These are phyloP conservation scores for Patella pellucida DNA, from an alignment of 2,888 invertebrate species.

Conservation along the genomic window DNA sequence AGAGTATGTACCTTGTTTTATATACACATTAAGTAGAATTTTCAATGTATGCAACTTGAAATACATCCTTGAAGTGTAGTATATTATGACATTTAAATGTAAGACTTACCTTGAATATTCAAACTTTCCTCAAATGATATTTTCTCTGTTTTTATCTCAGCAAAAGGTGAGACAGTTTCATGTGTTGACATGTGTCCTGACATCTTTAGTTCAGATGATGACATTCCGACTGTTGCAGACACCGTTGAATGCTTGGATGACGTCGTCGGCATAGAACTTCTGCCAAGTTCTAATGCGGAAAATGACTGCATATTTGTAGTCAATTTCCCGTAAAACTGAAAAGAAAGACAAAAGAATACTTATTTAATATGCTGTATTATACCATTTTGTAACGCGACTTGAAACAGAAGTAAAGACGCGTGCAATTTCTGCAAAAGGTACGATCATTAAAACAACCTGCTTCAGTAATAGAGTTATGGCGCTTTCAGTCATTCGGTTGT, in stretches of 20 bases:
- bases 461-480: not conserved
- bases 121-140: conserved; percentile 6
- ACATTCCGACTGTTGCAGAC: not conserved
- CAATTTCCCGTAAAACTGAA: conserved; percentile 5
- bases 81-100: not conserved
- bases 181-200: not conserved
- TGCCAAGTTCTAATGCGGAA: conserved; percentile 1
- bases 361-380: not conserved
- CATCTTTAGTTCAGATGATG: not conserved
- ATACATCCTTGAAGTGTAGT: too few relatives aligned
- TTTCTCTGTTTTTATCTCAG: conserved; percentile 7
- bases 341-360: not conserved
- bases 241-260: not conserved
- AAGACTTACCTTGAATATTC: conserved; percentile 5
- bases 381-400: too few relatives aligned
- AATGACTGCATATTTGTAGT: conserved; percentile 8
- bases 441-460: not conserved
- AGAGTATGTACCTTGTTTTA: too few relatives aligned
- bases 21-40: too few relatives aligned
- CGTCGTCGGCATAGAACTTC: not conserved
- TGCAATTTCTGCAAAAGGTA: too few relatives aligned
- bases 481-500: conserved; percentile 7
- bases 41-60: too few relatives aligned
- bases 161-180: not conserved
- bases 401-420: too few relatives aligned